phyloP scores from a whole-genome alignment of 2,888 invertebrate species.

The Lasioglossum lativentre region DNA sequence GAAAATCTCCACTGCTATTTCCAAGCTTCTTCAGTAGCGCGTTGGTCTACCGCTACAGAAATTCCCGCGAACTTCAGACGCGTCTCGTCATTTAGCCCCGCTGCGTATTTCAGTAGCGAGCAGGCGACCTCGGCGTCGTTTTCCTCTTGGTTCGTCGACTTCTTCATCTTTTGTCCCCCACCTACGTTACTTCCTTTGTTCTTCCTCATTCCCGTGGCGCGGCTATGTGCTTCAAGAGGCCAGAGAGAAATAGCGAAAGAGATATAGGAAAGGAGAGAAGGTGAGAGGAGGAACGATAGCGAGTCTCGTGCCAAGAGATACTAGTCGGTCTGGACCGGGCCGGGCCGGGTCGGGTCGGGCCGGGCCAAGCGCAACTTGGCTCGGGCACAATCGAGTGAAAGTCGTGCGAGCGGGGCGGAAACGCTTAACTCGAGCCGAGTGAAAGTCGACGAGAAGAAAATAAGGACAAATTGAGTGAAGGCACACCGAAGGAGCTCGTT shows the following conservation, averaged over 20 bases:
- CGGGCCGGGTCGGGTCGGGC: conserved; percentile 58
- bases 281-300: conserved; percentile 39
- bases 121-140: conserved; percentile 35
- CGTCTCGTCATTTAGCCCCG: conserved; percentile 19
- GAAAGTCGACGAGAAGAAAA: conserved; percentile 60
- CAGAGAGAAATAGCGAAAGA: neutral
- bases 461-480: conserved; percentile 56
- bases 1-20: neutral
- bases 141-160: conserved; percentile 41
- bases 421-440: conserved; percentile 58
- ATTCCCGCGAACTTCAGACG: neutral
- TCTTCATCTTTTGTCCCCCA: conserved; percentile 15
- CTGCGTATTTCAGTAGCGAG: conserved; percentile 61
- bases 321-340: conserved; percentile 27
- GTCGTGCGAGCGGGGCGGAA: conserved; percentile 43
- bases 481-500: neutral
- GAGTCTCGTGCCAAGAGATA: conserved; percentile 68
- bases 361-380: conserved; percentile 64
- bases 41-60: neutral
- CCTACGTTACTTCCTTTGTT: conserved; percentile 40
- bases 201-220: conserved; percentile 48
- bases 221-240: conserved; percentile 21
- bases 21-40: neutral
- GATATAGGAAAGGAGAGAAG: neutral
- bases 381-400: conserved; percentile 70